phyloP scores from a whole-genome alignment of 2,888 invertebrate species.

The Nemotelus nigrinus region DNA sequence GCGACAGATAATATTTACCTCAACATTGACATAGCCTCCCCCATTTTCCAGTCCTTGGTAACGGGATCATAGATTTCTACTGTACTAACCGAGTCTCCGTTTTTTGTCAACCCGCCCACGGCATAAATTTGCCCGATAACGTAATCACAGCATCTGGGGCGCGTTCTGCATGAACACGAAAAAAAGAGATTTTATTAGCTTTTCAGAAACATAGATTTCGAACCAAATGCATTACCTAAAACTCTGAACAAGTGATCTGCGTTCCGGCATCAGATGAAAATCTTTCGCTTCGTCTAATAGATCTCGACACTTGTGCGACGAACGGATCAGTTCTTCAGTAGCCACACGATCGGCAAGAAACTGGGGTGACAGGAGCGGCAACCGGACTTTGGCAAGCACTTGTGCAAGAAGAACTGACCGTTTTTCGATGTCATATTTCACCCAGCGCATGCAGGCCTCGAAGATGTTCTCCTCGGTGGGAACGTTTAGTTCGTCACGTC shows the following conservation, averaged over 20 bases:
- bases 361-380: conserved; percentile 83
- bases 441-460: conserved; percentile 85
- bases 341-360: conserved; percentile 84
- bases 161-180: conserved; percentile 66
- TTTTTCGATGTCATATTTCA: conserved; percentile 71
- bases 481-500: conserved; percentile 81
- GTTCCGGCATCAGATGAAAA: conserved; percentile 87
- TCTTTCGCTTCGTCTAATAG: conserved; percentile 88
- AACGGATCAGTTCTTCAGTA: conserved; percentile 79
- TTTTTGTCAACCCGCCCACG: conserved; percentile 85
- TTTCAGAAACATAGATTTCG: too few species aligned
- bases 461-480: conserved; percentile 83
- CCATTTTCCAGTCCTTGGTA: conserved; percentile 76
- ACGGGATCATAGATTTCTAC: conserved; percentile 86
- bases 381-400: conserved; percentile 77
- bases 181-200: background rate
- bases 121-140: conserved; percentile 85
- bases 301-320: conserved; percentile 84
- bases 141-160: conserved; percentile 78
- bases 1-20: conserved; percentile 54
- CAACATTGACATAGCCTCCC: conserved; percentile 85
- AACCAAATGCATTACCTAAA: conserved; percentile 65
- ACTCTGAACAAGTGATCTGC: conserved; percentile 79
- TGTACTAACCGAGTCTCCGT: conserved; percentile 84
- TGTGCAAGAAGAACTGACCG: conserved; percentile 73